phyloP scores from a whole-genome alignment of 1,140 invertebrate genomes.

The Leptinotarsa undecemlineata region DNA sequence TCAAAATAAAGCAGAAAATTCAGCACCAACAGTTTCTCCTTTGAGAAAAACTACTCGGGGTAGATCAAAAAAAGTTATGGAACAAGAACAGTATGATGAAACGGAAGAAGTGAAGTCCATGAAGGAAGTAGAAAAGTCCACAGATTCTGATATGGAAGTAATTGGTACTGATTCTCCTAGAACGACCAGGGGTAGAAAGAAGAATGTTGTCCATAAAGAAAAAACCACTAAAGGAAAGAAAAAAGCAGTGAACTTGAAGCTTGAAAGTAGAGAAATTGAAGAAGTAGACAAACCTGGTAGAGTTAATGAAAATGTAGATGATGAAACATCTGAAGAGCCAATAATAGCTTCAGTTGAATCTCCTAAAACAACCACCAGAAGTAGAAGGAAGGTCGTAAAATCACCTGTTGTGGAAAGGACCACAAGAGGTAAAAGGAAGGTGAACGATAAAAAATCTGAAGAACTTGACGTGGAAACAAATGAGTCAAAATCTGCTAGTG shows the following conservation, averaged over 20 bases:
- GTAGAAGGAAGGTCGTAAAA: background rate
- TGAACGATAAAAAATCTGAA: background rate
- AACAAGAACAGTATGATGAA: background rate
- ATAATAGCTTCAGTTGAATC: background rate
- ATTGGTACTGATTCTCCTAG: background rate
- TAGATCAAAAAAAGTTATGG: background rate
- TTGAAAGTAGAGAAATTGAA: no score
- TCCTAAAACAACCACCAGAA: background rate
- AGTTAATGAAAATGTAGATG: background rate
- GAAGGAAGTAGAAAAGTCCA: background rate
- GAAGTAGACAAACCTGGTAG: background rate
- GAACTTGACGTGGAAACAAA: background rate
- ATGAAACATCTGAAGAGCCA: background rate
- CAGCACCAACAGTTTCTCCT: background rate
- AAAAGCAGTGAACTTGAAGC: no score
- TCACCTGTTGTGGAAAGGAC: background rate
- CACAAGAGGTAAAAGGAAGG: constrained; percentile 1
- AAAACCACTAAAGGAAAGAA: background rate
- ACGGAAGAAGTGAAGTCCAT: background rate
- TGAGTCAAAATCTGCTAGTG: background rate
- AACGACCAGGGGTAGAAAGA: background rate
- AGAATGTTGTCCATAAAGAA: background rate
- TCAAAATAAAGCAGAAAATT: background rate
- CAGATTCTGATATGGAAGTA: background rate
- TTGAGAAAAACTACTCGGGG: background rate